Percentiles rank a stretch among this genome's conserved stretches.
These are phyloP conservation scores for Caenorhabditis sp. DNA, from an alignment of 2,888 invertebrate genomes.

Conservation along the genomic window DNA sequence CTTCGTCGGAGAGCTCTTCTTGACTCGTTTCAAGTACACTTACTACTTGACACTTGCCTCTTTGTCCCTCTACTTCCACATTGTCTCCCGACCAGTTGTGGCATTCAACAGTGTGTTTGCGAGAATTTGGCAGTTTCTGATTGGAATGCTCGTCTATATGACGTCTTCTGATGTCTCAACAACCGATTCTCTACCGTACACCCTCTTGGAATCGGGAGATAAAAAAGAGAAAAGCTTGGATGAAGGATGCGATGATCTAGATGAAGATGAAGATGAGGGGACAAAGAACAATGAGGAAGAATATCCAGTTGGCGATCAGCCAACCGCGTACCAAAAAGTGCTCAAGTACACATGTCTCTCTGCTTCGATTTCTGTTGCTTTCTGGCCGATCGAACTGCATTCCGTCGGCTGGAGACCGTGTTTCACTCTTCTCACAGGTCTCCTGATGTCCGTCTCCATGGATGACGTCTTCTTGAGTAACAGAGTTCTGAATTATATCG, in stretches of 20 bases:
- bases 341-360: background rate
- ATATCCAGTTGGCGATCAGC: no score
- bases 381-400: background rate
- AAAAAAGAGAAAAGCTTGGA: no score
- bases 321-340: background rate
- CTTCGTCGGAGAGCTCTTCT: slow-evolving; percentile 19
- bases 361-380: background rate
- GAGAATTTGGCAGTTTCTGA: slow-evolving; percentile 65
- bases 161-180: no score
- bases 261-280: no score
- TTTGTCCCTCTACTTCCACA: background rate
- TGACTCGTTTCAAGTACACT: background rate
- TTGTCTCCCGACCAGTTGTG: background rate
- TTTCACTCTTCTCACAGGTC: slow-evolving; percentile 36
- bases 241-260: no score
- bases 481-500: slow-evolving; percentile 53
- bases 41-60: slow-evolving; percentile 36
- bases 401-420: slow-evolving; percentile 10
- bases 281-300: no score
- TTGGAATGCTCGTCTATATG: slow-evolving; percentile 40
- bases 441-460: slow-evolving; percentile 28
- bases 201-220: no score
- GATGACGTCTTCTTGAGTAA: slow-evolving; percentile 33
- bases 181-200: no score
- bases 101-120: slow-evolving; percentile 59